Base-by-base conservation (phyloP, 2,888 invertebrate species). In the Tiphia femorata region DNA sequence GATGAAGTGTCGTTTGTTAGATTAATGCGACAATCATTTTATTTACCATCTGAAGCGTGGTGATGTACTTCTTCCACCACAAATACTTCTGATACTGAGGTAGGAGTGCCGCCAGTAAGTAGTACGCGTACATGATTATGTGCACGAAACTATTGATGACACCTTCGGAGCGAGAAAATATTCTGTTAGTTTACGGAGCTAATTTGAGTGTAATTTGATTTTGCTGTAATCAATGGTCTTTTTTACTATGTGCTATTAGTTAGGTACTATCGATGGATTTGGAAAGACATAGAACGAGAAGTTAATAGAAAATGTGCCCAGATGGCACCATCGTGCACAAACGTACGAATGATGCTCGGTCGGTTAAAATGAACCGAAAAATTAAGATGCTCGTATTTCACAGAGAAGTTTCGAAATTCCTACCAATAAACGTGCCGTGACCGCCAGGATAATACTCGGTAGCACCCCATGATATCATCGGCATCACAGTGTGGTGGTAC, bases 401-500 rank as follows among this genome's bases (percentile, higher is more conserved):
- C 25, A 17, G 19, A 2, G 2, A 30, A 2, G 29, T 33, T 33
- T 43, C 25, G 19, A 3, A n/a, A 23, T 12, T 27, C 50, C 2
- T 33, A 60, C 89, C 87, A 71, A 95, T 94, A 76, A 95, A 92
- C 2, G 96, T 95, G 20, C 95, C 95, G 83, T 97, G 97, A 0
- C 95, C 95, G 47, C 95, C 95, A 52, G 90, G 75, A 77, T 89
- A 92, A 81, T 94, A 97, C 83, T 95, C 95, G 10, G 95, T 93
- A 10, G 92, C 93, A 40, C 94, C 95, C 97, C 97, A 97, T 48
- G 94, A 93, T 73, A 94, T 91, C 88, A 95, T 88, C 1, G 96
- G 96, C 97, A 97, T 97, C 38, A 95, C 93, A 0, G 95, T 94
- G 80, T 97, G 97, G 82, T 97, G 97, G 79, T 96, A 96, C 73